These are phyloP conservation scores for Drosophila melanogaster DNA, from an alignment of 1,140 invertebrate species.

Conservation along the genomic window Release_6_plus_ISO1_MT NT_037436.4:10552501-10553000, in stretches of 20 bases:
- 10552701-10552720: not conserved
- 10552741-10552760: not conserved
- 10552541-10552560: not conserved
- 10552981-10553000: conserved; percentile 70
- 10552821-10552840: conserved; percentile 78
- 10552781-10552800: conserved; percentile 10
- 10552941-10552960: conserved; percentile 43
- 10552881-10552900: conserved; percentile 50
- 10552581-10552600: not conserved
- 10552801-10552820: conserved; percentile 43
- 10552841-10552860: conserved; percentile 57
- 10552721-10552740: not conserved
- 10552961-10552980: conserved; percentile 70
- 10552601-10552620: no score
- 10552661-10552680: no score
- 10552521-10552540: not conserved
- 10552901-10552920: conserved; percentile 12
- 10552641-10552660: no score
- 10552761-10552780: conserved; percentile 12
- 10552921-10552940: not conserved
- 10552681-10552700: no score
- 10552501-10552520: conserved; percentile 46
- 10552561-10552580: not conserved
- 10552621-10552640: no score
- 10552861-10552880: conserved; percentile 25